Conservation (phyloP, 2,888 invertebrate species). For the Drosophila austrosaltans region DNA sequence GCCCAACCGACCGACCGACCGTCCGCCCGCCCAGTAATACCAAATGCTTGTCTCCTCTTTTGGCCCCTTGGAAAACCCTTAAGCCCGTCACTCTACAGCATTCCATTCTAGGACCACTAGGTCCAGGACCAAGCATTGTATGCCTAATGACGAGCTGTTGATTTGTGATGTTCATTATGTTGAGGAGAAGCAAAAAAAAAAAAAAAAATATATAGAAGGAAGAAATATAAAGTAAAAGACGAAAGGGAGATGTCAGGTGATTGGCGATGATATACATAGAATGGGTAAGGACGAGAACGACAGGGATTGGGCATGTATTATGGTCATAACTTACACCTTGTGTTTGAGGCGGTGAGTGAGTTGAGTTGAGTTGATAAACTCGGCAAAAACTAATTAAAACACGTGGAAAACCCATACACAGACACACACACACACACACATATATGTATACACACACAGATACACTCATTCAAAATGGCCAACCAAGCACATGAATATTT, state of each 20-base stretch:
- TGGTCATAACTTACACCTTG: constrained; percentile 56
- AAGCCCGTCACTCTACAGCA: not conserved
- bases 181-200: constrained; percentile 26
- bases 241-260: not conserved
- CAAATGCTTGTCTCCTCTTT: not conserved
- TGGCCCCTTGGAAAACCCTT: not conserved
- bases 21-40: constrained; percentile 2
- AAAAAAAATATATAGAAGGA: not conserved
- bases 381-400: constrained; percentile 74
- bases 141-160: constrained; percentile 73
- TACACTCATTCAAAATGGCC: constrained; percentile 4
- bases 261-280: not conserved
- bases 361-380: constrained; percentile 65
- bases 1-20: too few species aligned
- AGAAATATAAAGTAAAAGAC: constrained; percentile 27
- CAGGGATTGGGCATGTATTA: not conserved
- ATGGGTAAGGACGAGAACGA: not conserved
- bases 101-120: constrained; percentile 1
- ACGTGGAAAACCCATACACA: constrained; percentile 65
- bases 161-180: constrained; percentile 76
- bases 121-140: constrained; percentile 38
- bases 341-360: not conserved
- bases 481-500: constrained; percentile 64
- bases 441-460: not conserved
- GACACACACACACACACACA: constrained; percentile 1